Evolutionary conservation across 2,797 vertebrate genomes (phyloP), one percentile per base, ranked within the genome.

Genomic region (Menidia menidia): DNA sequence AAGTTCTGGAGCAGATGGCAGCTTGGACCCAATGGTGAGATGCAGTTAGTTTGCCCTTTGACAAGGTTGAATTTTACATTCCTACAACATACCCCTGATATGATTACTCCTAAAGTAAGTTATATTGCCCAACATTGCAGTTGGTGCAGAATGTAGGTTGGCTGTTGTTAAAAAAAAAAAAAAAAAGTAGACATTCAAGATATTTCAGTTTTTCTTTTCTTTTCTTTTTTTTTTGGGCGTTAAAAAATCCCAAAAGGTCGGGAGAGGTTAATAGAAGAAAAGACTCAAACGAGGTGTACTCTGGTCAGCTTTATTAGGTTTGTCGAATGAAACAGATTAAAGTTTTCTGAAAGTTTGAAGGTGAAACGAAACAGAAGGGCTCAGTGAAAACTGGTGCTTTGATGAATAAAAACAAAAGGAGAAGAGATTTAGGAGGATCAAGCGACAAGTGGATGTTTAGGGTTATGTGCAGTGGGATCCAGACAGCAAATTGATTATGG

Each of bases 401-500:
- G 58, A 60, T 58, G 73, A 64, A 66, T 59, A 61, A 60, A 41
- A 50, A 68, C 60, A 62, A 64, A 48, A 54, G 51, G 69, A 43
- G 71, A 61, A 53, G 32, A 66, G 57, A 74, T 76, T 80, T 71
- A 53, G 52, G 69, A 54, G 73, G 73, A 83, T 82, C 71, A 71
- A 78, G 70, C 15, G 1, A 68, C 41, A 68, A 83, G 71, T 80
- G 78, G 75, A 82, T 86, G 83, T 87, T 90, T 82, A 78, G 85
- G 61, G 79, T 80, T 87, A 68, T 71, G 58, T 85, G 80, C 75
- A 86, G 63, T 44, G 60, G 78, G 80, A 87, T 84, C 81, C 75
- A 90, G 85, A 82, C 87, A 75, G 78, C 68, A 86, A 89, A 91
- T 89, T 92, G 87, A 92, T 92, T 90, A 88, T 87, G 71, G 75